These are phyloP conservation scores for Pseudocheirus occidentalis DNA, from an alignment of 2,797 vertebrate species.

Conservation along the genomic window DNA sequence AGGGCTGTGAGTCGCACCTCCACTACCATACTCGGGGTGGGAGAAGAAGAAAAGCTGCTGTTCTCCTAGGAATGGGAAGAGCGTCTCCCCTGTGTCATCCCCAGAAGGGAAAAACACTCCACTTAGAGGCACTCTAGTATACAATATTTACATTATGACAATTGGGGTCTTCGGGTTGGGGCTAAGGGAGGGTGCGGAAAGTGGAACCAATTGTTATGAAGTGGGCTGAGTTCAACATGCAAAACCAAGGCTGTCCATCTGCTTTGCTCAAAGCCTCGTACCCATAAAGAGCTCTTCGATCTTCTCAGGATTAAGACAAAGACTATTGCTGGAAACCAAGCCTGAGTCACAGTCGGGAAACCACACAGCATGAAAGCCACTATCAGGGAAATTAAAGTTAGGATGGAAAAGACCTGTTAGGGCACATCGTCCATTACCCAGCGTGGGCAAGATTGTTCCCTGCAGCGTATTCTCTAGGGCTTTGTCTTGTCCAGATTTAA, in stretches of 20 bases:
- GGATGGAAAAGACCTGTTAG: slow-evolving; percentile 20
- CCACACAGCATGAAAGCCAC: background rate
- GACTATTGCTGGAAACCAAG: slow-evolving; percentile 52
- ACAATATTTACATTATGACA: slow-evolving; percentile 73
- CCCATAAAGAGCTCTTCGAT: slow-evolving; percentile 41
- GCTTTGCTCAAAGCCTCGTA: slow-evolving; percentile 11
- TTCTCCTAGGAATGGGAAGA: background rate
- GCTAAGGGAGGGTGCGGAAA: slow-evolving; percentile 25
- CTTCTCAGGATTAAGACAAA: slow-evolving; percentile 52
- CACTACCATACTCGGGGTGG: background rate
- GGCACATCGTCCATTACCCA: slow-evolving; percentile 33
- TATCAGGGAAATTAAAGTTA: slow-evolving; percentile 15
- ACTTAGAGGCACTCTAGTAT: slow-evolving; percentile 45
- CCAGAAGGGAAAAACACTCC: slow-evolving; percentile 32
- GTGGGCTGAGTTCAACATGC: slow-evolving; percentile 30
- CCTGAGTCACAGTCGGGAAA: slow-evolving; percentile 32
- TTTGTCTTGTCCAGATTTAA: slow-evolving; percentile 35
- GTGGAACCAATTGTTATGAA: slow-evolving; percentile 30
- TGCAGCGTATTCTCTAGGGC: background rate
- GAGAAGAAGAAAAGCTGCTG: background rate
- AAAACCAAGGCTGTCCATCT: slow-evolving; percentile 13
- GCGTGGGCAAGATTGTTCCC: slow-evolving; percentile 21
- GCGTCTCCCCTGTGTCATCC: background rate
- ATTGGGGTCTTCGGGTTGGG: slow-evolving; percentile 18
- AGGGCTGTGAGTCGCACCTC: slow-evolving; percentile 2